Evolutionary conservation across 2,113 vertebrate species (phyloP).

Genomic region (Lipophrys pholis): DNA sequence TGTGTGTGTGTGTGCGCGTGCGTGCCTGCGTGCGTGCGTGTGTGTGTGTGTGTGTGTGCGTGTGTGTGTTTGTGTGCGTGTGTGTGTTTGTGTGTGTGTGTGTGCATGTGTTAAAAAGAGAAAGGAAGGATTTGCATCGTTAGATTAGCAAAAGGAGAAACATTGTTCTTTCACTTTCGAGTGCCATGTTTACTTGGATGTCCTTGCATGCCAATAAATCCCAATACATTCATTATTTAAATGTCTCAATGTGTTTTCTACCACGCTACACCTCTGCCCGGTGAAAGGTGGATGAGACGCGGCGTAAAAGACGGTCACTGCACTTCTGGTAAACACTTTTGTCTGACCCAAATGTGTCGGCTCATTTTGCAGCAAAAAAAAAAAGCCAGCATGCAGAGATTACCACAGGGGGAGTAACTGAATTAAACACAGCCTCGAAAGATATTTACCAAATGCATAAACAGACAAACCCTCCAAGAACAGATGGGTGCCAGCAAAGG

Average conservation of each 20-base stretch:
- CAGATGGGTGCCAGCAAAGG: not conserved
- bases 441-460: too few species aligned
- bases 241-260: too few species aligned
- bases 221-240: too few species aligned
- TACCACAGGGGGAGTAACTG: not conserved
- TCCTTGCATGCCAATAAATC: conserved; percentile 5
- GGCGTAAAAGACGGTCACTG: conserved; percentile 11
- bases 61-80: too few species aligned
- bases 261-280: too few species aligned
- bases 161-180: not conserved
- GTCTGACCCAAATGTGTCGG: conserved; percentile 64
- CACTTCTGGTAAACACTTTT: conserved; percentile 1
- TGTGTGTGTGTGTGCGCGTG: too few species aligned
- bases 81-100: conserved; percentile 20
- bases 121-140: not conserved
- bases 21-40: too few species aligned
- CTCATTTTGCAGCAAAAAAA: conserved; percentile 24
- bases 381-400: conserved; percentile 26
- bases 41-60: too few species aligned
- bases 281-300: too few species aligned
- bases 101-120: not conserved
- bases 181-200: not conserved
- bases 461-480: too few species aligned
- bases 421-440: not conserved
- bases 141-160: not conserved